phyloP scores from a whole-genome alignment of 2,888 invertebrate species.

The Epinotia ramella region DNA sequence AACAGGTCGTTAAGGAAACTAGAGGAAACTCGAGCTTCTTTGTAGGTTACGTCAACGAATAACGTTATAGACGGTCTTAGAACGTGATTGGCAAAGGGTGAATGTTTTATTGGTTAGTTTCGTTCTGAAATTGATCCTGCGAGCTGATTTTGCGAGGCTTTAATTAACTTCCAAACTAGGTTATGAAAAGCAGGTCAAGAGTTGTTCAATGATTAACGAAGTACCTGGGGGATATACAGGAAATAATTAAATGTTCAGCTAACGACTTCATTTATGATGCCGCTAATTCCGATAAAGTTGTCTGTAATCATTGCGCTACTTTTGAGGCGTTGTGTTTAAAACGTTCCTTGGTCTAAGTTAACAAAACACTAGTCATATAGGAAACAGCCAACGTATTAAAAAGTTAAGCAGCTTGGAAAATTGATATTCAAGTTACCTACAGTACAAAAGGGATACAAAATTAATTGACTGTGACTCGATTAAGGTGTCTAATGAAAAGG shows the following conservation, averaged over 20 bases:
- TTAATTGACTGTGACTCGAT: background rate
- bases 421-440: background rate
- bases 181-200: conserved; percentile 15
- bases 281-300: background rate
- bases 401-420: background rate
- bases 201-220: conserved; percentile 4
- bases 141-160: background rate
- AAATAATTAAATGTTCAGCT: background rate
- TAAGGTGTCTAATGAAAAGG: background rate
- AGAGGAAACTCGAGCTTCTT: conserved; percentile 42
- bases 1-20: conserved; percentile 74
- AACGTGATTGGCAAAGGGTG: conserved; percentile 28
- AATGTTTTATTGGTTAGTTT: conserved; percentile 20
- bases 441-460: background rate
- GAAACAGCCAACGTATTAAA: background rate
- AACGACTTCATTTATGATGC: too few relatives aligned
- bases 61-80: conserved; percentile 15
- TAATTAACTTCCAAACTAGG: background rate
- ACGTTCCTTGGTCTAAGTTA: background rate
- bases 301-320: background rate
- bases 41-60: conserved; percentile 26
- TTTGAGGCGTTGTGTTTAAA: background rate
- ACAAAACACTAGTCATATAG: background rate
- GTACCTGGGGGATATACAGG: background rate
- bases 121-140: background rate